phyloP scores from a whole-genome alignment of 2,797 vertebrate species.

The Carduelis carduelis region DNA sequence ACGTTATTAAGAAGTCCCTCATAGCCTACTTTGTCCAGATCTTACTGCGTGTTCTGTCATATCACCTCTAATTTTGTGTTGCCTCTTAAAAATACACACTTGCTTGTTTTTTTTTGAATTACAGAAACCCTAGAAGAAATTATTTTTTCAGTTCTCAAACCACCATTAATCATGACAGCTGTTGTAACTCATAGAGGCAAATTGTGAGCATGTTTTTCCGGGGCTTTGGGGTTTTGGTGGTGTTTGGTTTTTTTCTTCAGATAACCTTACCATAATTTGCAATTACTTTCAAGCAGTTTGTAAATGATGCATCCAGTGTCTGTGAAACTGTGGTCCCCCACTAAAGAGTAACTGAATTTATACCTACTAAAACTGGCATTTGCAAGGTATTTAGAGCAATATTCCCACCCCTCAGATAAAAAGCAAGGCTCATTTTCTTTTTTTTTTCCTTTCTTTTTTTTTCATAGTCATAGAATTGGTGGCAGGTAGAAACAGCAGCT shows the following conservation, averaged over 20 bases:
- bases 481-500: neutral
- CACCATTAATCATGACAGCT: conserved; percentile 45
- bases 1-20: conserved; percentile 32
- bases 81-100: conserved; percentile 5
- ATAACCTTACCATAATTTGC: neutral
- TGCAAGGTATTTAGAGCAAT: neutral
- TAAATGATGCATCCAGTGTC: neutral
- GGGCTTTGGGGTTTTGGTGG: neutral
- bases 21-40: neutral
- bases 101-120: conserved; percentile 1
- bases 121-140: conserved; percentile 25
- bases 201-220: neutral
- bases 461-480: conserved; percentile 41
- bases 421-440: neutral
- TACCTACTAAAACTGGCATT: neutral
- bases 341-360: neutral
- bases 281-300: neutral
- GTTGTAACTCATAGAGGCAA: conserved; percentile 32
- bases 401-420: conserved; percentile 40
- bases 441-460: neutral
- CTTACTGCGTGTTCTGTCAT: neutral
- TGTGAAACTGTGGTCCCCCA: neutral
- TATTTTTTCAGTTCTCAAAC: conserved; percentile 33
- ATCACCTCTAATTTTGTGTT: conserved; percentile 5
- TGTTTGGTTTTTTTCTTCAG: accelerated